Conservation (phyloP, 2,888 invertebrate species). For the Meteorus cinctellus region DNA sequence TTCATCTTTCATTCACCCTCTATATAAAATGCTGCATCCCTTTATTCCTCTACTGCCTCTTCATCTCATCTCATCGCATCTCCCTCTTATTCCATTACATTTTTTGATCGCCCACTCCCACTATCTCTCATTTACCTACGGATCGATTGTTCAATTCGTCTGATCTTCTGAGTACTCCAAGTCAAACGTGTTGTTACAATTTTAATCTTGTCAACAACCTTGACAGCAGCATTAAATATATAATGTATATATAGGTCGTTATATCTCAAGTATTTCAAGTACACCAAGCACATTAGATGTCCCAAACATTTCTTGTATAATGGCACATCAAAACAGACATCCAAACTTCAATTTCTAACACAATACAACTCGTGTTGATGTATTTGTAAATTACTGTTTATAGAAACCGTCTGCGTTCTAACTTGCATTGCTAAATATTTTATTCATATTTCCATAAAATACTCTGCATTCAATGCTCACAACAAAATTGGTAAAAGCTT, state of each 20-base stretch:
- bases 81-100: background rate
- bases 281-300: background rate
- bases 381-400: conserved; percentile 22
- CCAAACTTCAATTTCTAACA: conserved; percentile 9
- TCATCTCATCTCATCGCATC: background rate
- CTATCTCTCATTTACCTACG: conserved; percentile 22
- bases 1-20: conserved; percentile 16
- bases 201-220: background rate
- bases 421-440: too few relatives aligned
- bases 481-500: background rate
- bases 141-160: conserved; percentile 27
- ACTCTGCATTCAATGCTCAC: background rate
- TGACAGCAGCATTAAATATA: background rate
- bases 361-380: conserved; percentile 25
- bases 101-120: background rate
- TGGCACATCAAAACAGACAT: background rate
- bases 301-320: background rate
- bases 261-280: too few relatives aligned
- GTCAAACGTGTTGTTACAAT: background rate
- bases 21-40: background rate
- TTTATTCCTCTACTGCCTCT: background rate
- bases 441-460: background rate
- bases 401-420: background rate
- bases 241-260: background rate
- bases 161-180: conserved; percentile 24